phyloP scores from a whole-genome alignment of 2,797 vertebrate genomes.

The Darevskia mixta region DNA sequence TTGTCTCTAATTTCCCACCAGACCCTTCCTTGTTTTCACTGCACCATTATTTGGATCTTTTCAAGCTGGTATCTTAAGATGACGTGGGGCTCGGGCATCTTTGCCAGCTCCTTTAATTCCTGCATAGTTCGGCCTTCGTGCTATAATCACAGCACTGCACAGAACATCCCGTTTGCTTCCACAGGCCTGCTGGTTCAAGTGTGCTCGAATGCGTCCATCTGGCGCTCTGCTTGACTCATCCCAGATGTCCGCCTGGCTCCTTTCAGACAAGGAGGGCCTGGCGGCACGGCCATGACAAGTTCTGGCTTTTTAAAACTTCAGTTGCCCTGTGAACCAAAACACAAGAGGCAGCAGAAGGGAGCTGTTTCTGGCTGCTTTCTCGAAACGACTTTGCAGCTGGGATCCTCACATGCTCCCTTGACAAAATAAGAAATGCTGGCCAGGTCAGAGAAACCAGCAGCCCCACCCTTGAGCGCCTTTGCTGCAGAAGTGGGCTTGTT shows the following conservation, averaged over 20 bases:
- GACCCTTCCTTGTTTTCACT: not conserved
- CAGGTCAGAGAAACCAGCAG: not conserved
- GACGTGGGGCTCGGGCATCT: not conserved
- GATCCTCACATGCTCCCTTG: not conserved
- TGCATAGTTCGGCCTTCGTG: not conserved
- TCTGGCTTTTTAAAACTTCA: not conserved
- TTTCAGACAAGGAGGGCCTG: not conserved
- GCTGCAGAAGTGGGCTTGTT: not conserved
- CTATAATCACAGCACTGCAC: not conserved
- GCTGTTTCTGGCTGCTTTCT: not conserved
- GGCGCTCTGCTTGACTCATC: not conserved
- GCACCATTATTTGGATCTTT: not conserved
- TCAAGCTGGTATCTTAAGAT: not conserved
- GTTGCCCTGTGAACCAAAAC: not conserved
- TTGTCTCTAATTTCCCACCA: not conserved
- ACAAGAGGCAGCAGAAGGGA: not conserved
- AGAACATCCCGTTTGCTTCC: not conserved
- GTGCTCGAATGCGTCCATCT: not conserved
- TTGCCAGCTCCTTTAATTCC: not conserved
- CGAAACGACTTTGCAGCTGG: no score
- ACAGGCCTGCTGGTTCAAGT: not conserved
- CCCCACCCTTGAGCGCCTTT: not conserved
- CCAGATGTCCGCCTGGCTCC: not conserved
- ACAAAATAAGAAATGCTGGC: not conserved
- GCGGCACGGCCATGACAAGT: accelerated